Conservation (phyloP, 2,888 invertebrate species). For the Tillus elongatus region DNA sequence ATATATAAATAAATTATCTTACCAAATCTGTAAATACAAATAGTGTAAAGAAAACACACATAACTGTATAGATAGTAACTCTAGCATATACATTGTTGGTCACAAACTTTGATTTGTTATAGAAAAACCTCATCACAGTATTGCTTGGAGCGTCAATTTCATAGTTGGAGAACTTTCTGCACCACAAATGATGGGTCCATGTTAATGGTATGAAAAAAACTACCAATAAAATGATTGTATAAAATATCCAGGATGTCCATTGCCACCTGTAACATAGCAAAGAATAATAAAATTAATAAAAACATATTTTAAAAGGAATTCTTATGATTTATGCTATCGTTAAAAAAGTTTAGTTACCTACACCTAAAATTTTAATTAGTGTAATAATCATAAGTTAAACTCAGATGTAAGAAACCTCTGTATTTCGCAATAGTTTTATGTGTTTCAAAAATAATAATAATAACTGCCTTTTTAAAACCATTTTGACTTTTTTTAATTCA, state of each 20-base stretch:
- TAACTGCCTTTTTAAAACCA: no score
- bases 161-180: slow-evolving; percentile 34
- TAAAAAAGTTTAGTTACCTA: no score
- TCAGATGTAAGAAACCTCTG: no score
- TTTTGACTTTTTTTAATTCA: no score
- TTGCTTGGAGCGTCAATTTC: slow-evolving; percentile 50
- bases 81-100: slow-evolving; percentile 55
- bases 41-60: slow-evolving; percentile 54
- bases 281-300: no score
- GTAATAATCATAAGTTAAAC: no score
- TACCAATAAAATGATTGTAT: slow-evolving; percentile 43
- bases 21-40: slow-evolving; percentile 60
- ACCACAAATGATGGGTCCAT: slow-evolving; percentile 71
- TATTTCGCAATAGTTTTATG: no score
- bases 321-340: no score
- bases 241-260: slow-evolving; percentile 43
- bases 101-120: slow-evolving; percentile 51
- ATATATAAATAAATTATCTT: no score
- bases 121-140: slow-evolving; percentile 46
- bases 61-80: slow-evolving; percentile 56
- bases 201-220: slow-evolving; percentile 57
- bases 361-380: no score
- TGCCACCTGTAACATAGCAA: slow-evolving; percentile 26
- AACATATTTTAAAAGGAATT: no score
- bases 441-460: no score